Conservation (phyloP, 2,113 vertebrate species). For the Pteruthius melanotis region DNA sequence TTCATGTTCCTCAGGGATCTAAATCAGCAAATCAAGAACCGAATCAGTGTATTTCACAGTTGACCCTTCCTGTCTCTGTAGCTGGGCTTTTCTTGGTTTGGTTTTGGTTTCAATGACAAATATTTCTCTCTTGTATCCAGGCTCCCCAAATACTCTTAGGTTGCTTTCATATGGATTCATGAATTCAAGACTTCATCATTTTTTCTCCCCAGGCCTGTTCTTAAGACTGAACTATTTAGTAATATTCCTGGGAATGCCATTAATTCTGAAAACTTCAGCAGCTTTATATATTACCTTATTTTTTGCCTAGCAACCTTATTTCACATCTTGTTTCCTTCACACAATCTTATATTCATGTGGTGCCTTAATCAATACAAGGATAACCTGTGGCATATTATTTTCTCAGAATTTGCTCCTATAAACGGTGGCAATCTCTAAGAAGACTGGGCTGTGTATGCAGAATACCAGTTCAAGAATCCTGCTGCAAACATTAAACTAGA, state of each 20-base stretch:
- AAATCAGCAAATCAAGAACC: neutral
- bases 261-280: neutral
- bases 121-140: neutral
- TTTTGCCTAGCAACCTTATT: neutral
- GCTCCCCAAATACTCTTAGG: neutral
- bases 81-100: fast-evolving
- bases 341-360: neutral
- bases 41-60: neutral
- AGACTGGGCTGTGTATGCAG: neutral
- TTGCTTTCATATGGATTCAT: neutral
- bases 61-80: fast-evolving
- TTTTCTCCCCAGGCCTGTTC: neutral
- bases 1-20: neutral
- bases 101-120: neutral
- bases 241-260: neutral
- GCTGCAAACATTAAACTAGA: neutral
- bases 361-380: neutral
- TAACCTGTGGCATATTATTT: neutral
- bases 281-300: neutral
- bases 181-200: neutral
- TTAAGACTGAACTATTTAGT: neutral
- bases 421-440: neutral
- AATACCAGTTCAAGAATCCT: neutral
- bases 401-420: neutral
- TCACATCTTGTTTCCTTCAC: neutral